These are phyloP conservation scores for Threskiornis aethiopicus DNA, from an alignment of 2,797 vertebrate species.

Conservation along the genomic window DNA sequence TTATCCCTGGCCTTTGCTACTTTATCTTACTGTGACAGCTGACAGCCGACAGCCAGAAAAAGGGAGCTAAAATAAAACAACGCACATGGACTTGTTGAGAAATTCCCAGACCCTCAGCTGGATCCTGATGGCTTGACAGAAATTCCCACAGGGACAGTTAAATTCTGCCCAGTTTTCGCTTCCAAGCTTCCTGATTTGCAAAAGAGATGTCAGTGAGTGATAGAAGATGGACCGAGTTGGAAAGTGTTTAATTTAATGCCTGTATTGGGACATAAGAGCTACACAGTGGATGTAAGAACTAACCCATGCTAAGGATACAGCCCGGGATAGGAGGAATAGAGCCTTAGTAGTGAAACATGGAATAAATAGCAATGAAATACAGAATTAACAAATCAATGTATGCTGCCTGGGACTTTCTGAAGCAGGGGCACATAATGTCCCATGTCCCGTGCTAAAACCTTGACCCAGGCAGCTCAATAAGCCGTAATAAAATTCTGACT, in stretches of 20 bases:
- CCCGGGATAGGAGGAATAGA: not conserved
- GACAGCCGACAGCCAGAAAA: not conserved
- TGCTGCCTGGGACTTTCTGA: not conserved
- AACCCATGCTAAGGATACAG: not conserved
- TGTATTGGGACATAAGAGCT: not conserved
- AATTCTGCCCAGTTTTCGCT: not conserved
- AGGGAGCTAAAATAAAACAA: not conserved
- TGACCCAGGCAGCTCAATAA: not conserved
- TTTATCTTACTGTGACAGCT: not conserved
- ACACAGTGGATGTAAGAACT: not conserved
- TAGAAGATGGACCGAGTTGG: not conserved
- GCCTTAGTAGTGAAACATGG: not conserved
- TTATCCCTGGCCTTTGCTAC: not conserved
- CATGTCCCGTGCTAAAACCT: not conserved
- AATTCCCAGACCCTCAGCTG: not conserved
- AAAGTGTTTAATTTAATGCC: not conserved
- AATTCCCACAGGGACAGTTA: not conserved
- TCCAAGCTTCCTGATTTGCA: not conserved
- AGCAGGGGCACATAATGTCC: not conserved
- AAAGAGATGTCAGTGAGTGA: not conserved
- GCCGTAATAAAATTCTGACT: not conserved
- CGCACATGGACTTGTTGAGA: accelerated
- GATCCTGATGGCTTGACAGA: not conserved
- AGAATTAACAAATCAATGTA: not conserved
- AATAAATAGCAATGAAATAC: not conserved